These are phyloP conservation scores for Petromus typicus DNA, from an alignment of 2,113 vertebrate genomes.

Conservation along the genomic window DNA sequence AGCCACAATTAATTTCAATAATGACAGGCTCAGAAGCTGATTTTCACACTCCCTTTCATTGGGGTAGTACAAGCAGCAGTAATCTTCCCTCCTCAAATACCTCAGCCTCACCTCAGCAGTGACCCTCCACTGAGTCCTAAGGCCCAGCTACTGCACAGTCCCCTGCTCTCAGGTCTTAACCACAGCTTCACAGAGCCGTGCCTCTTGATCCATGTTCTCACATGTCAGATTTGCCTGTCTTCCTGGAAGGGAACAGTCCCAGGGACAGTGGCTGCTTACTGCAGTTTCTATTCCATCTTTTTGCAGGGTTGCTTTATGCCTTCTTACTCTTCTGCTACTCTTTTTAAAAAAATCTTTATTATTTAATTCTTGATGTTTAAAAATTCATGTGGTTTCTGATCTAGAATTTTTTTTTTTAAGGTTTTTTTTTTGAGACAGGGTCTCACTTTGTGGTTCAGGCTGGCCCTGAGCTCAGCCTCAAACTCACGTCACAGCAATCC, in stretches of 20 bases:
- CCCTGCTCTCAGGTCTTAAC: neutral
- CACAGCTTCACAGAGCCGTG: neutral
- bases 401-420: too few species aligned
- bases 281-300: neutral
- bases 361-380: neutral
- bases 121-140: neutral
- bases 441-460: too few species aligned
- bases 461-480: too few species aligned
- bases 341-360: neutral
- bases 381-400: neutral
- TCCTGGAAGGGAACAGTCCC: neutral
- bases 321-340: neutral
- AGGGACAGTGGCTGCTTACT: neutral
- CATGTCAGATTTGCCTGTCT: too few species aligned
- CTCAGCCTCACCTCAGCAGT: neutral
- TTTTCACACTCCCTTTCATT: neutral
- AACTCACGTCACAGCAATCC: too few species aligned
- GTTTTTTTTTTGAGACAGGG: too few species aligned
- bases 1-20: neutral
- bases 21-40: neutral
- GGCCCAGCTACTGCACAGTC: neutral
- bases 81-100: neutral
- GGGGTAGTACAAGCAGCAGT: neutral
- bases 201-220: neutral
- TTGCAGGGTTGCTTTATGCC: too few species aligned